Percentiles rank a stretch among this genome's conserved stretches.
These are phyloP conservation scores for Podarcis muralis DNA, from an alignment of 2,113 vertebrate species.

Conservation along the genomic window DNA sequence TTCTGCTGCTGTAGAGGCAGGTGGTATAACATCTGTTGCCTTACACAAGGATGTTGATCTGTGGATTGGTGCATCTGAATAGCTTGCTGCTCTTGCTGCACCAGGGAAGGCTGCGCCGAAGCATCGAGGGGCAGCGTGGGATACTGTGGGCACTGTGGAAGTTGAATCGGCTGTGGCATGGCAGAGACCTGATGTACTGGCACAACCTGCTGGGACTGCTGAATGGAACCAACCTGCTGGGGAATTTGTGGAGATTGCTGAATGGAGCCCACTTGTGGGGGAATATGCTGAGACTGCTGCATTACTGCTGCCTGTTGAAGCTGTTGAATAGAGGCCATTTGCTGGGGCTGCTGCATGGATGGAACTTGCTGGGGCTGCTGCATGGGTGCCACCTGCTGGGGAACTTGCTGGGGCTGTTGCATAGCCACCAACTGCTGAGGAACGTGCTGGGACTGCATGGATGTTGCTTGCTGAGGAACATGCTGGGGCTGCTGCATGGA, in stretches of 20 bases:
- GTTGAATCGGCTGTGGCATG: constrained; percentile 46
- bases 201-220: constrained; percentile 45
- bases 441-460: constrained; percentile 55
- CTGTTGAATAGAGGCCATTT: constrained; percentile 6
- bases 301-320: constrained; percentile 51
- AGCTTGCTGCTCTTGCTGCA: constrained; percentile 9
- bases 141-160: constrained; percentile 50
- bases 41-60: constrained; percentile 27
- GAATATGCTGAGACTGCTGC: constrained; percentile 54
- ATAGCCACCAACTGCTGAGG: not conserved
- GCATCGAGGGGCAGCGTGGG: constrained; percentile 36
- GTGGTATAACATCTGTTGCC: constrained; percentile 12
- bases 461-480: constrained; percentile 15
- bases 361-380: constrained; percentile 24
- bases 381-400: constrained; percentile 28
- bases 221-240: constrained; percentile 22
- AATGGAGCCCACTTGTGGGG: constrained; percentile 28
- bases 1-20: not conserved
- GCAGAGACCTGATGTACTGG: constrained; percentile 30
- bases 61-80: constrained; percentile 3
- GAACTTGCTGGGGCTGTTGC: constrained; percentile 3
- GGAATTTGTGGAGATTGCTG: constrained; percentile 24
- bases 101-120: not conserved
- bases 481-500: constrained; percentile 61
- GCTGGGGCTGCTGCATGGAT: constrained; percentile 31